A percentile compares a stretch with the other conserved stretches of the same genome.
phyloP scores from a whole-genome alignment of 2,888 invertebrate genomes.

The Hipparchia sbordonii region DNA sequence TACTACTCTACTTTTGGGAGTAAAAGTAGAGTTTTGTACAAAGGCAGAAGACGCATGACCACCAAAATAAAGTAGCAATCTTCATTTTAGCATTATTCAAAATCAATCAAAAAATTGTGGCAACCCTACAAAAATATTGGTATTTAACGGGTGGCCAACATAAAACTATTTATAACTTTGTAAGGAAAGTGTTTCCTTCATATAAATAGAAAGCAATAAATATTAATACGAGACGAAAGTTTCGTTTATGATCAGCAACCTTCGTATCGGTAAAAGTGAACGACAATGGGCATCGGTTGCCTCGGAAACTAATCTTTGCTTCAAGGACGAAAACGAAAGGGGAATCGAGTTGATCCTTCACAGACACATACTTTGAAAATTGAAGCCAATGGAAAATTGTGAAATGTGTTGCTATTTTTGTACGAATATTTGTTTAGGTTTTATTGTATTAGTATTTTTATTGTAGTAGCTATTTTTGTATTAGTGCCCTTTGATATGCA shows the following conservation, averaged over 20 bases:
- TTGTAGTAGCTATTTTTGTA: too few relatives aligned
- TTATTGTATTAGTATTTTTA: too few relatives aligned
- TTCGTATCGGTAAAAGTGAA: conserved; percentile 52
- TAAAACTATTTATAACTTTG: conserved; percentile 76
- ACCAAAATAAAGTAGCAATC: too few relatives aligned
- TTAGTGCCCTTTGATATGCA: too few relatives aligned
- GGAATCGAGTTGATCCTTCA: conserved; percentile 29
- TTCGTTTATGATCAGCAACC: conserved; percentile 66
- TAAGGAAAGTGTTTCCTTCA: conserved; percentile 63
- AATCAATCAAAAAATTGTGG: neutral
- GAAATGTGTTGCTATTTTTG: neutral
- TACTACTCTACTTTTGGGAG: too few relatives aligned
- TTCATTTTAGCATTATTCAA: neutral
- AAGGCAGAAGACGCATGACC: too few relatives aligned
- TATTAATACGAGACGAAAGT: conserved; percentile 73
- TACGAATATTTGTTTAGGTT: neutral
- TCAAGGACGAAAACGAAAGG: conserved; percentile 39
- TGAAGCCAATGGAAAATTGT: conserved; percentile 5
- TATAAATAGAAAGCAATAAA: conserved; percentile 70
- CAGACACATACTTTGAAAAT: conserved; percentile 28
- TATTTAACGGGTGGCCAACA: conserved; percentile 71
- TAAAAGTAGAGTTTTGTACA: too few relatives aligned
- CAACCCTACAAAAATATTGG: conserved; percentile 47
- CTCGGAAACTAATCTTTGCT: conserved; percentile 53
- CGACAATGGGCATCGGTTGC: conserved; percentile 51